These are phyloP conservation scores for Colletes latitarsis DNA, from an alignment of 1,140 invertebrate genomes.

Conservation along the genomic window DNA sequence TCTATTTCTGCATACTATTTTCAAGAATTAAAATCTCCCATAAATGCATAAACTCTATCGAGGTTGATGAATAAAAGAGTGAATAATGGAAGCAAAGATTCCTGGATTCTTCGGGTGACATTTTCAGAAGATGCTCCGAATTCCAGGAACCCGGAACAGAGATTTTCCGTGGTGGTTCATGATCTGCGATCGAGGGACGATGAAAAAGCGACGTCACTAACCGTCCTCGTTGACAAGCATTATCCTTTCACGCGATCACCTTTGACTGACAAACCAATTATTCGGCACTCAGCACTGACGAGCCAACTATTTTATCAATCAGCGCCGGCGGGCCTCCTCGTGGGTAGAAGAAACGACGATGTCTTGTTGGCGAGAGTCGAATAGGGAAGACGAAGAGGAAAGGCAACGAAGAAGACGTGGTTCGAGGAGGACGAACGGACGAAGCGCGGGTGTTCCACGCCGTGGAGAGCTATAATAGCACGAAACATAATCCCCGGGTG, in stretches of 20 bases:
- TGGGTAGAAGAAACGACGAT: slow-evolving; percentile 45
- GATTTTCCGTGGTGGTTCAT: neutral
- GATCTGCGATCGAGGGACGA: neutral
- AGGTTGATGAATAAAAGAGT: too few relatives aligned
- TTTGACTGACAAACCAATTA: slow-evolving; percentile 59
- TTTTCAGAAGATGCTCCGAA: too few relatives aligned
- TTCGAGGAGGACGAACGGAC: neutral
- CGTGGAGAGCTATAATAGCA: slow-evolving; percentile 67
- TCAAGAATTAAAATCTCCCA: too few relatives aligned
- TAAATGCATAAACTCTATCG: too few relatives aligned
- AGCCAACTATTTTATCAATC: slow-evolving; percentile 58
- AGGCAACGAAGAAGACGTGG: neutral
- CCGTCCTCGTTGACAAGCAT: slow-evolving; percentile 40
- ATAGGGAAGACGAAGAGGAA: slow-evolving; percentile 3
- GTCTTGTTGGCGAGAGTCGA: slow-evolving; percentile 5
- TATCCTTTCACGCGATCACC: slow-evolving; percentile 53
- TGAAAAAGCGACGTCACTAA: slow-evolving; percentile 6
- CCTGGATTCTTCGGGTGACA: too few relatives aligned
- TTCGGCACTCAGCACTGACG: slow-evolving; percentile 48
- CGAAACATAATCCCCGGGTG: slow-evolving; percentile 72
- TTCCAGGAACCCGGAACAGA: neutral
- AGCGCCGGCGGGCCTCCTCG: slow-evolving; percentile 44
- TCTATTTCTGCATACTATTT: too few relatives aligned
- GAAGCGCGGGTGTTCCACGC: slow-evolving; percentile 32
- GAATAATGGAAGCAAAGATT: too few relatives aligned